Evolutionary conservation across 1,140 invertebrate species (phyloP).

Genomic region (Reticulitermes speratus): DNA sequence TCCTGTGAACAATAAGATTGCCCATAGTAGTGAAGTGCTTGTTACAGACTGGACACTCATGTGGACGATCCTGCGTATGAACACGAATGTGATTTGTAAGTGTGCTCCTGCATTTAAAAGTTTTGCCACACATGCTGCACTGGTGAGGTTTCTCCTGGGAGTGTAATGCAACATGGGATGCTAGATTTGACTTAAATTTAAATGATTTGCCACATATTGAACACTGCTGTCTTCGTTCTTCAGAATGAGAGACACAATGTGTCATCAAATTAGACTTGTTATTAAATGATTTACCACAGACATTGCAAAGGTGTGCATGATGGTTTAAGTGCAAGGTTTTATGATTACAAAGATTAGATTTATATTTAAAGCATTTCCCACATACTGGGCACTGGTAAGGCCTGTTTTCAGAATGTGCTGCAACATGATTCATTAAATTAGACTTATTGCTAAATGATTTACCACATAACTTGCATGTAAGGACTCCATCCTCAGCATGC

Average conservation of each 20-base stretch:
- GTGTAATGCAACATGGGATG: constrained; percentile 29
- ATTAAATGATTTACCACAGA: constrained; percentile 56
- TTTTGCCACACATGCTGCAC: constrained; percentile 34
- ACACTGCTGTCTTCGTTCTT: background rate
- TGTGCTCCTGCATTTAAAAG: constrained; percentile 27
- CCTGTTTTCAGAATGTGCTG: constrained; percentile 56
- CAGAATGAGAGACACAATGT: background rate
- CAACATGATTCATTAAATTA: constrained; percentile 36
- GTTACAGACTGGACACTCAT: constrained; percentile 61
- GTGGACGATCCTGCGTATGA: constrained; percentile 63
- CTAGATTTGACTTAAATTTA: background rate
- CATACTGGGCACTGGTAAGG: constrained; percentile 65
- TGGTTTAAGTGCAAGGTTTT: background rate
- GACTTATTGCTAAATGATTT: constrained; percentile 31
- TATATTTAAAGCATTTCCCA: constrained; percentile 50
- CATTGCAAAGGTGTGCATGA: constrained; percentile 62
- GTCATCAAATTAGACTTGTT: background rate
- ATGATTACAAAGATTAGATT: constrained; percentile 19
- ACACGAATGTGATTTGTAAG: constrained; percentile 35
- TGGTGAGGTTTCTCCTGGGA: constrained; percentile 16
- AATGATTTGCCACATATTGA: constrained; percentile 6
- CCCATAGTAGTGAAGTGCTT: constrained; percentile 47
- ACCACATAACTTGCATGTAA: constrained; percentile 31
- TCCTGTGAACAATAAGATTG: background rate
- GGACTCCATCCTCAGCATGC: constrained; percentile 20